phyloP scores from a whole-genome alignment of 2,113 vertebrate genomes.

The Poeciliopsis retropinna region DNA sequence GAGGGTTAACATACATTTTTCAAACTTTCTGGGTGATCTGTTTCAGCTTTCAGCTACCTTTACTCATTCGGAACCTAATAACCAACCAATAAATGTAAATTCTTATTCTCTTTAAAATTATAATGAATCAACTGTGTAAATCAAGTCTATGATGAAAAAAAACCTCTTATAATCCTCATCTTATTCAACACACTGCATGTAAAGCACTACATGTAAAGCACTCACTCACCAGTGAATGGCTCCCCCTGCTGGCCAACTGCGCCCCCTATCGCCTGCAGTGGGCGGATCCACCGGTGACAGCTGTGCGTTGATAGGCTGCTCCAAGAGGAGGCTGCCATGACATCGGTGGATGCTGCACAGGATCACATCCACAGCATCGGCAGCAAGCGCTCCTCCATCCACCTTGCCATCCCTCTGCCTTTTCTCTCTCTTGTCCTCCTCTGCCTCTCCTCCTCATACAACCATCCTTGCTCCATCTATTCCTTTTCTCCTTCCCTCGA shows the following conservation, averaged over 20 bases:
- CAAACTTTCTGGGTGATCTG: background rate
- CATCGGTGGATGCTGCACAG: slow-evolving; percentile 85
- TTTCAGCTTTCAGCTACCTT: background rate
- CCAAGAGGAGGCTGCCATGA: slow-evolving; percentile 85
- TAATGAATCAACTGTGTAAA: too few relatives aligned
- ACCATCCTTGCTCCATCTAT: slow-evolving; percentile 42
- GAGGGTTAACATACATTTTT: background rate
- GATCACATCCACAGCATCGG: slow-evolving; percentile 80
- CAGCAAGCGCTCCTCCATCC: slow-evolving; percentile 72
- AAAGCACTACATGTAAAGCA: background rate
- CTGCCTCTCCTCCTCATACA: slow-evolving; percentile 54
- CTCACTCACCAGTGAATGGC: slow-evolving; percentile 22
- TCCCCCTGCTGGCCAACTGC: slow-evolving; percentile 63
- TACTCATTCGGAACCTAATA: background rate
- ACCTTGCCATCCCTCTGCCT: slow-evolving; percentile 63
- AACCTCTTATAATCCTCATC: background rate
- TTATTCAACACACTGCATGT: background rate
- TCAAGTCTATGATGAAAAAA: too few relatives aligned
- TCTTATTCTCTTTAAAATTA: too few relatives aligned
- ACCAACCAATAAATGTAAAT: background rate
- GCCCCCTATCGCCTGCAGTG: slow-evolving; percentile 75
- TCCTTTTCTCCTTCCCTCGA: slow-evolving; percentile 30
- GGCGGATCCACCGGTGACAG: slow-evolving; percentile 57
- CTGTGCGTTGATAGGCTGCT: slow-evolving; percentile 70
- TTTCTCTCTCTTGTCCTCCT: slow-evolving; percentile 55